phyloP scores from a whole-genome alignment of 2,888 invertebrate species.

The Anorthoa munda region DNA sequence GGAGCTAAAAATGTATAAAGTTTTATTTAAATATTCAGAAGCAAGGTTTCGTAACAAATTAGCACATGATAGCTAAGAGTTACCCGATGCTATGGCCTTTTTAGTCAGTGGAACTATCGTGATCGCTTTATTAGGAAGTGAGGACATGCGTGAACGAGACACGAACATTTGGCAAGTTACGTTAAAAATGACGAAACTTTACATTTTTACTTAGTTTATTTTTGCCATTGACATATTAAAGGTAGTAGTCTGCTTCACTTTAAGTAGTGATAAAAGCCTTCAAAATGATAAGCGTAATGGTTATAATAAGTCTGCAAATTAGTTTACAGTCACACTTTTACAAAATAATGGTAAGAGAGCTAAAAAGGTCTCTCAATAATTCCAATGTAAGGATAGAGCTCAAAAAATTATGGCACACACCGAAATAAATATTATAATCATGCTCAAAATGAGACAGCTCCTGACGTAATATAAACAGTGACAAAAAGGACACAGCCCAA shows the following conservation, averaged over 20 bases:
- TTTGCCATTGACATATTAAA: conserved; percentile 25
- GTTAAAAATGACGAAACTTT: conserved; percentile 44
- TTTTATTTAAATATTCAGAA: conserved; percentile 52
- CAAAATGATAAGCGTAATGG: conserved; percentile 2
- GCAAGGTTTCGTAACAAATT: conserved; percentile 75
- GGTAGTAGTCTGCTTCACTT: too few relatives aligned
- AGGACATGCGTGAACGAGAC: conserved; percentile 67
- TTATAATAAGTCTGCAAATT: background rate
- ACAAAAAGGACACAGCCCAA: conserved; percentile 42
- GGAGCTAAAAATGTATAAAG: conserved; percentile 51
- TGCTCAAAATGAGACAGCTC: conserved; percentile 16
- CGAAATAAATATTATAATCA: conserved; percentile 9
- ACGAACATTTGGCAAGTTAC: conserved; percentile 67
- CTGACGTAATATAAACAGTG: conserved; percentile 29
- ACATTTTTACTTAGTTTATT: conserved; percentile 17
- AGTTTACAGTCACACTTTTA: background rate
- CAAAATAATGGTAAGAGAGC: background rate
- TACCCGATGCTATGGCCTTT: conserved; percentile 75
- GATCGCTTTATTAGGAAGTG: conserved; percentile 85
- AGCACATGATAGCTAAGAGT: conserved; percentile 78
- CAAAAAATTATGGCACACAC: background rate
- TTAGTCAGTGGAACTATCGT: conserved; percentile 81
- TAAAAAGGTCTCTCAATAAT: background rate
- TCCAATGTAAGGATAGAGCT: background rate
- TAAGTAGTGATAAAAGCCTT: conserved; percentile 3